A percentile compares a stretch with the other conserved stretches of the same genome.
Evolutionary conservation across 2,797 vertebrate genomes (phyloP).

Genomic region (Gymnocypris eckloni): DNA sequence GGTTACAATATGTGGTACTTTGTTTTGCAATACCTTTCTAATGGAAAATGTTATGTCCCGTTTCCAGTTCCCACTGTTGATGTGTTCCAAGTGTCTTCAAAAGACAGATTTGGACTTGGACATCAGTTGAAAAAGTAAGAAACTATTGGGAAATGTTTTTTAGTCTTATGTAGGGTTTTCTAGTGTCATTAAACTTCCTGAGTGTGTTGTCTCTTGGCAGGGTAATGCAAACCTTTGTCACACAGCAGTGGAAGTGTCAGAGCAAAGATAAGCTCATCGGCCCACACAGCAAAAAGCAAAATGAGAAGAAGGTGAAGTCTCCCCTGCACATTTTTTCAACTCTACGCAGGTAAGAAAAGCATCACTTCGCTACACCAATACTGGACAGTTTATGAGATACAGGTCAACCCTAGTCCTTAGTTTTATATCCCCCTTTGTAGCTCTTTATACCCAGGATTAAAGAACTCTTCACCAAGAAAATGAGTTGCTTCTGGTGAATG

Average conservation of each 20-base stretch:
- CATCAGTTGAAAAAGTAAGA: slow-evolving; percentile 92
- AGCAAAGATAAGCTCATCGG: slow-evolving; percentile 87
- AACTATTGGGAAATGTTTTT: slow-evolving; percentile 7
- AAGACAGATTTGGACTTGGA: slow-evolving; percentile 88
- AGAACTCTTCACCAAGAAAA: not conserved
- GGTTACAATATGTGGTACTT: not conserved
- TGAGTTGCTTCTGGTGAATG: not conserved
- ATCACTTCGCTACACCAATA: not conserved
- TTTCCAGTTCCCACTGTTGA: slow-evolving; percentile 87
- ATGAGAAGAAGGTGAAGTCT: slow-evolving; percentile 89
- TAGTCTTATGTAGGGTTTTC: not conserved
- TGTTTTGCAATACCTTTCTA: not conserved
- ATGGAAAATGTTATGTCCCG: slow-evolving; percentile 35
- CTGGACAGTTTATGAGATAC: not conserved
- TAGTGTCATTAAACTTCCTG: not conserved
- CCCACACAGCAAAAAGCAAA: slow-evolving; percentile 85
- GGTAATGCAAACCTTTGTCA: slow-evolving; percentile 92
- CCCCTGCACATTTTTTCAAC: slow-evolving; percentile 91
- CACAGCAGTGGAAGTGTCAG: slow-evolving; percentile 88
- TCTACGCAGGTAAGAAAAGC: slow-evolving; percentile 81
- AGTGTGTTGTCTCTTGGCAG: slow-evolving; percentile 68
- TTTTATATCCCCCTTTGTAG: not conserved
- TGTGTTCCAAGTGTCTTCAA: slow-evolving; percentile 90
- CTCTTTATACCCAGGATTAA: not conserved
- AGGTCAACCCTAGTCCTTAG: not conserved